phyloP scores from a whole-genome alignment of 2,888 invertebrate genomes.

The Ischnus inquisitorius region DNA sequence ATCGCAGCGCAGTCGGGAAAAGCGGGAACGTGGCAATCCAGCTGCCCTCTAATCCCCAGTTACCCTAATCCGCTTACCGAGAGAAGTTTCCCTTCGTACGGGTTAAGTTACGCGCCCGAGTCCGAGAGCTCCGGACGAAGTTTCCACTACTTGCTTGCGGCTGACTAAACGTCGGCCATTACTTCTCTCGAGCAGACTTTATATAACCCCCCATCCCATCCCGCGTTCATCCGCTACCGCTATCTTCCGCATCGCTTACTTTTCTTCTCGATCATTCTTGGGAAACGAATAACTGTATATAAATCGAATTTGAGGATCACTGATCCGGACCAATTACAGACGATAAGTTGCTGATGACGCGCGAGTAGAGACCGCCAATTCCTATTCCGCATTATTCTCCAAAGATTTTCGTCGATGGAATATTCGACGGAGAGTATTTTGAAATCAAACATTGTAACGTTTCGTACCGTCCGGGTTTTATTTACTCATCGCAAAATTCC shows the following conservation, averaged over 20 bases:
- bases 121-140: constrained; percentile 60
- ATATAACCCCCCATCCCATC: constrained; percentile 21
- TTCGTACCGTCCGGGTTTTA: no score
- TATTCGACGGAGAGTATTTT: no score
- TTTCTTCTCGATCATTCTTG: constrained; percentile 26
- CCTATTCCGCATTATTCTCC: not conserved
- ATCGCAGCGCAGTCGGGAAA: constrained; percentile 19
- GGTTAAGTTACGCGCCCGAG: constrained; percentile 63
- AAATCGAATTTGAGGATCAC: not conserved
- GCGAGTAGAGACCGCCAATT: not conserved
- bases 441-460: not conserved
- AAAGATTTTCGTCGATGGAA: not conserved
- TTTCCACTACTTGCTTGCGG: constrained; percentile 64
- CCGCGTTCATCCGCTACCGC: constrained; percentile 21
- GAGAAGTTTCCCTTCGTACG: constrained; percentile 64
- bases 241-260: constrained; percentile 12
- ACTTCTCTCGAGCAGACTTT: constrained; percentile 56
- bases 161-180: constrained; percentile 69
- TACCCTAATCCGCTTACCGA: constrained; percentile 70
- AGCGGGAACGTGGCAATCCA: constrained; percentile 41
- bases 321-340: not conserved
- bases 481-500: no score
- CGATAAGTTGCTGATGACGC: not conserved
- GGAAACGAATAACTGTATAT: constrained; percentile 16
- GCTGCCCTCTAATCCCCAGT: constrained; percentile 69